phyloP scores from a whole-genome alignment of 2,888 invertebrate genomes.

The Bombylius discolor region DNA sequence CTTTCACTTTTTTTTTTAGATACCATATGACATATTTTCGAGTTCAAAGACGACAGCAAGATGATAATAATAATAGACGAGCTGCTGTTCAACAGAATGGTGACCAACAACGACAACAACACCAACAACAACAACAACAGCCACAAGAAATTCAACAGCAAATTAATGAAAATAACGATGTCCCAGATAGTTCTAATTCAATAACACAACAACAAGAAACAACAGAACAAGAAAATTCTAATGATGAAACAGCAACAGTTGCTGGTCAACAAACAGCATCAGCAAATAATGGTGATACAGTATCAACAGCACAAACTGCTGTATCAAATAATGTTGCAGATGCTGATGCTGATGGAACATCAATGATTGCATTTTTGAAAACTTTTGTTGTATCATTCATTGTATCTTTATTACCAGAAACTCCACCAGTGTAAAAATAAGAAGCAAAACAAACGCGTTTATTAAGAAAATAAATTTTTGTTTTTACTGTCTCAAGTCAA shows the following conservation, averaged over 20 bases:
- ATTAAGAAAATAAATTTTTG: too few relatives aligned
- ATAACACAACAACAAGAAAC: neutral
- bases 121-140: constrained; percentile 8
- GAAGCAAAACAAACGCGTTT: neutral
- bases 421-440: constrained; percentile 41
- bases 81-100: constrained; percentile 15
- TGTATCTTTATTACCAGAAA: constrained; percentile 85
- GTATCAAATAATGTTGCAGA: constrained; percentile 13
- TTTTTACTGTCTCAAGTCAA: too few relatives aligned
- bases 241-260: neutral
- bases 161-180: neutral
- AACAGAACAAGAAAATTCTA: neutral
- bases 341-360: constrained; percentile 41
- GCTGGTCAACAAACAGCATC: neutral
- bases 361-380: constrained; percentile 65
- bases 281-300: constrained; percentile 15
- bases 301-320: constrained; percentile 11
- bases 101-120: constrained; percentile 16
- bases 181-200: neutral
- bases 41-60: constrained; percentile 7
- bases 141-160: neutral
- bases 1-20: constrained; percentile 29
- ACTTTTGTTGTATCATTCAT: constrained; percentile 89
- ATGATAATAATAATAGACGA: constrained; percentile 24
- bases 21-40: constrained; percentile 68